Evolutionary conservation across 2,888 invertebrate species (phyloP).

Genomic region (Pseudanteris insignis): DNA sequence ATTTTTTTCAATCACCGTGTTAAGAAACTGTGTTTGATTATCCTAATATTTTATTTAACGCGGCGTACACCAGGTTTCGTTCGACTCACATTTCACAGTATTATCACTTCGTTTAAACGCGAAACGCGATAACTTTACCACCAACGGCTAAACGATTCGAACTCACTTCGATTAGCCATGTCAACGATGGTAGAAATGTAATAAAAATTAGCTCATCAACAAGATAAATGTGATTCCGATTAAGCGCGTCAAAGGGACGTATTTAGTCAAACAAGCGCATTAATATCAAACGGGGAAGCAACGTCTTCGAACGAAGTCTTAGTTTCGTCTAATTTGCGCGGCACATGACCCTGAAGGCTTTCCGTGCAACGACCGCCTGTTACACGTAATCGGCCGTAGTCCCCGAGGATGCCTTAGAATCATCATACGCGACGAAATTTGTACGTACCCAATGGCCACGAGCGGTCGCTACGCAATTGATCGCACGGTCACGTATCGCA

Average conservation of each 20-base stretch:
- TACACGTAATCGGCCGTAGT: constrained; percentile 45
- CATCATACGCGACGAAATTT: constrained; percentile 38
- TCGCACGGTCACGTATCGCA: constrained; percentile 23
- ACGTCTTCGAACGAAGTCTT: constrained; percentile 33
- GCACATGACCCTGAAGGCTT: constrained; percentile 43
- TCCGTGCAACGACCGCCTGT: constrained; percentile 41
- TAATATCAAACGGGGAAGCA: constrained; percentile 37
- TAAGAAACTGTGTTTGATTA: too few species aligned
- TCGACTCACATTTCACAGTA: too few species aligned
- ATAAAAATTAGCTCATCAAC: constrained; percentile 12
- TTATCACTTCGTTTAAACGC: too few species aligned
- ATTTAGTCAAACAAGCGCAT: constrained; percentile 32
- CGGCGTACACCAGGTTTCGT: too few species aligned
- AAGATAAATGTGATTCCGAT: constrained; percentile 22
- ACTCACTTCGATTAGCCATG: constrained; percentile 6
- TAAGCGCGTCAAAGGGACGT: constrained; percentile 19
- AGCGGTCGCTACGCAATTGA: constrained; percentile 28
- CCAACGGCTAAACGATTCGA: too few species aligned
- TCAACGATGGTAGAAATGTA: constrained; percentile 6
- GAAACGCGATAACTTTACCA: too few species aligned
- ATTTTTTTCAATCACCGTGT: too few species aligned
- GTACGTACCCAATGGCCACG: constrained; percentile 23
- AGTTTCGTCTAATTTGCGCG: constrained; percentile 37
- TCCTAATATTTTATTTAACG: too few species aligned
- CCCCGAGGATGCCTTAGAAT: constrained; percentile 46